Evolutionary conservation across 2,113 vertebrate genomes (phyloP).

Genomic region (Hylia prasina): DNA sequence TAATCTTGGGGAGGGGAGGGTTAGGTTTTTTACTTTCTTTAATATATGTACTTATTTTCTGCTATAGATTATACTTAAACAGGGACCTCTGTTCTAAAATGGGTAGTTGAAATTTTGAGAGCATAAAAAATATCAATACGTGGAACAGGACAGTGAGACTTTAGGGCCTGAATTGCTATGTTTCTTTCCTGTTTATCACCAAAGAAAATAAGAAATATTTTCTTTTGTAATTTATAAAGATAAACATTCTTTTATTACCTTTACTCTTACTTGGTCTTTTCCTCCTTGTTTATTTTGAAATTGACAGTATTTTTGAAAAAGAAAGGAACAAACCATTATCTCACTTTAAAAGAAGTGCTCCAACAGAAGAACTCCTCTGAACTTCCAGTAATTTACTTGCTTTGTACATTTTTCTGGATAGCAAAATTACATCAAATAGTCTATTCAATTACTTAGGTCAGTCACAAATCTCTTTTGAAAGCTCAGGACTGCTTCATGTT

Average conservation of each 20-base stretch:
- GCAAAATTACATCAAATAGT: neutral
- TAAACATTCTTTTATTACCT: neutral
- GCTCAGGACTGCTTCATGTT: neutral
- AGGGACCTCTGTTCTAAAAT: neutral
- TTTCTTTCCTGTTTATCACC: neutral
- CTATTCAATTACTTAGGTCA: neutral
- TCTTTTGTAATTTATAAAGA: neutral
- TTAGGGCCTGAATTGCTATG: neutral
- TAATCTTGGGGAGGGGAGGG: accelerated
- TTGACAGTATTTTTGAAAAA: neutral
- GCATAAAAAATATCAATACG: neutral
- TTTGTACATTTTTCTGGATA: neutral
- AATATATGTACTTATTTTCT: neutral
- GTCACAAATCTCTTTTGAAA: neutral
- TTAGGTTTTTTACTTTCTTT: neutral
- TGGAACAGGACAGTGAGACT: neutral
- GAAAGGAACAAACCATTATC: neutral
- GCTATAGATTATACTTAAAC: neutral
- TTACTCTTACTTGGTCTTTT: neutral
- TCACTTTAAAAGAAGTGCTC: neutral
- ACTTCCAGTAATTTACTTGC: neutral
- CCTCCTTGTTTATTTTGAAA: neutral
- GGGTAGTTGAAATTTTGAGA: neutral
- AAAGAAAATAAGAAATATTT: neutral
- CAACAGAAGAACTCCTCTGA: neutral